Evolutionary conservation across 2,888 invertebrate species (phyloP).

Genomic region (Pyrgus malvae): DNA sequence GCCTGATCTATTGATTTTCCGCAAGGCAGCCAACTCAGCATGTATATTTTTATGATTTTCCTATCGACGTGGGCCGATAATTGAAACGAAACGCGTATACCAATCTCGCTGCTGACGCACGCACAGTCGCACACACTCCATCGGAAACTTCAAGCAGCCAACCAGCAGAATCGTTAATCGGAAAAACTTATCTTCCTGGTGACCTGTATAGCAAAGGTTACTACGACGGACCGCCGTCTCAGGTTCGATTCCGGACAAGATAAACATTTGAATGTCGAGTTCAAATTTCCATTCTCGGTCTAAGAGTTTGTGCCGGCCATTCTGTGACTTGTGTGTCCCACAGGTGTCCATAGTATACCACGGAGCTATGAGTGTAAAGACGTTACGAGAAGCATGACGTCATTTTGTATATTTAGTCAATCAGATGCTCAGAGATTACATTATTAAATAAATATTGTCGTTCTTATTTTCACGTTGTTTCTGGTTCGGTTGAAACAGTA

Average conservation of each 20-base stretch:
- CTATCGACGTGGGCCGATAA: conserved; percentile 51
- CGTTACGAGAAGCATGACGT: not conserved
- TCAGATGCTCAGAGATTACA: conserved; percentile 1
- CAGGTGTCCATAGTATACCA: no score
- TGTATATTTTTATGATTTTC: conserved; percentile 58
- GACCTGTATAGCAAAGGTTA: no score
- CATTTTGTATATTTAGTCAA: conserved; percentile 5
- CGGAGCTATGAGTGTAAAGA: no score
- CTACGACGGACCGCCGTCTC: no score
- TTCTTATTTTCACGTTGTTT: conserved; percentile 1
- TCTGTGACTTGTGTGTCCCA: no score
- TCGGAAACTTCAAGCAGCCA: conserved; percentile 7
- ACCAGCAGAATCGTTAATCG: no score
- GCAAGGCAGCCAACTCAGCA: conserved; percentile 43
- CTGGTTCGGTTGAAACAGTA: not conserved
- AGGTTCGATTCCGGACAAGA: not conserved
- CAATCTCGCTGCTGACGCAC: conserved; percentile 60
- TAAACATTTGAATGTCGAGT: no score
- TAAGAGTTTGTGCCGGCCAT: no score
- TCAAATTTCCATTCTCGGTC: no score
- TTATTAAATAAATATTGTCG: conserved; percentile 5
- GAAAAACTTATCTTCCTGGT: no score
- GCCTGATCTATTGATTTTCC: not conserved
- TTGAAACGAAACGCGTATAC: conserved; percentile 45
- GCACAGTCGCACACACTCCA: conserved; percentile 37